phyloP scores from a whole-genome alignment of 1,140 invertebrate species.

The Hypothenemus hampei region DNA sequence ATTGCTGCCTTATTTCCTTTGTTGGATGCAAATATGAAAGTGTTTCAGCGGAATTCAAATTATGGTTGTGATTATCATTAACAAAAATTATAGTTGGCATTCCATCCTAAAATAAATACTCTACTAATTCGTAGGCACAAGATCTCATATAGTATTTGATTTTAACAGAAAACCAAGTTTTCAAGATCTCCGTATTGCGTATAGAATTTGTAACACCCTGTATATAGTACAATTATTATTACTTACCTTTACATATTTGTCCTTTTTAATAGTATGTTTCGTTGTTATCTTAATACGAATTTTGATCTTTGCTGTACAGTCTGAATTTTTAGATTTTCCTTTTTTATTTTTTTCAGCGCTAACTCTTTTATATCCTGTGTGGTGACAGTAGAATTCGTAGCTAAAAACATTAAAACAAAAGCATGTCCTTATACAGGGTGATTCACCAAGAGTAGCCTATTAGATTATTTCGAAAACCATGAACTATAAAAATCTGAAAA shows the following conservation, averaged over 20 bases:
- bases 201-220: background rate
- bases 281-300: conserved; percentile 10
- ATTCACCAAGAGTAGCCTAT: too few species aligned
- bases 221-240: too few species aligned
- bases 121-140: too few species aligned
- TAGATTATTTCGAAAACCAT: too few species aligned
- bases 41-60: conserved; percentile 11
- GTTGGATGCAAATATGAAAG: conserved; percentile 9
- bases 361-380: conserved; percentile 16
- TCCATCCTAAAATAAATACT: conserved; percentile 10
- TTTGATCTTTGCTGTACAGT: conserved; percentile 8
- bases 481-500: too few species aligned
- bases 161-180: too few species aligned
- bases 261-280: conserved; percentile 6
- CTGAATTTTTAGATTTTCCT: conserved; percentile 13
- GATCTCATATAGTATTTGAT: too few species aligned
- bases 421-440: conserved; percentile 3
- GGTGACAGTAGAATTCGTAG: conserved; percentile 7
- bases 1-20: conserved; percentile 5
- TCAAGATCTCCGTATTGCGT: too few species aligned
- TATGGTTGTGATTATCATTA: conserved; percentile 9
- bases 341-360: conserved; percentile 10
- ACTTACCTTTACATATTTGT: conserved; percentile 13
- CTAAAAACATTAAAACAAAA: conserved; percentile 12
- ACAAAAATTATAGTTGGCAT: conserved; percentile 1